Base-by-base conservation (phyloP, 2,113 vertebrate species). In the Ictalurus furcatus region DNA sequence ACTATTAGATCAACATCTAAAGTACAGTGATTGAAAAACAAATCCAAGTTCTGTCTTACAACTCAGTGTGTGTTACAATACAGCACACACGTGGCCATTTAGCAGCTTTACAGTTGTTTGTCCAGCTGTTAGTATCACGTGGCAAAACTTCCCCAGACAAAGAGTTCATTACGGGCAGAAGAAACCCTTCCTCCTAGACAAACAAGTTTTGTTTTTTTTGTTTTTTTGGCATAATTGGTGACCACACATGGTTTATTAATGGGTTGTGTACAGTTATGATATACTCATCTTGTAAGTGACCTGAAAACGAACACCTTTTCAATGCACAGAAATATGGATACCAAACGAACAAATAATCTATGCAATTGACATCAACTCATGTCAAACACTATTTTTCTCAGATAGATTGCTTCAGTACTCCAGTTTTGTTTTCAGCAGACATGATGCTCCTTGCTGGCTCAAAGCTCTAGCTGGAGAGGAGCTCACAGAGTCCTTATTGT, bases 41-140 rank as follows among this genome's bases (percentile, higher is more conserved):
- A 79, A 63, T 59, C 25, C 48, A 79, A 44, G 23, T n/a, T 76
- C 2, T 40, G 17, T 19, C 23, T 69, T 85, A 67, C 19, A 52
- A 71, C 17, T 40, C 54, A 17, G 17, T 9, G 30, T 21, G 56
- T 44, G 34, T 73, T 59, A 25, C 37, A 61, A 61, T 74, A 76
- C 48, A 88, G 25, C 67, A 44, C 67, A 88, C 87, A 74, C 37
- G 54, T 83, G 81, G 69, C 19, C 28, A 17, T 34, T 61, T 23
- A 63, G 69, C 54, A 30, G 78, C n/a, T 76, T 63, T 88, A 76
- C 48, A 86, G 63, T 71, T 89, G 88, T 89, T 89, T 89, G 19
- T 81, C 73, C 83, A 89, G 88, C 88, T 89, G 88, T 81, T 58
- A 44, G 61, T 13, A 81, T 80, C 76, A 58, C 52, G 23, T 28